These are phyloP conservation scores for Philantomba maxwellii DNA, from an alignment of 2,113 vertebrate genomes.

Conservation along the genomic window DNA sequence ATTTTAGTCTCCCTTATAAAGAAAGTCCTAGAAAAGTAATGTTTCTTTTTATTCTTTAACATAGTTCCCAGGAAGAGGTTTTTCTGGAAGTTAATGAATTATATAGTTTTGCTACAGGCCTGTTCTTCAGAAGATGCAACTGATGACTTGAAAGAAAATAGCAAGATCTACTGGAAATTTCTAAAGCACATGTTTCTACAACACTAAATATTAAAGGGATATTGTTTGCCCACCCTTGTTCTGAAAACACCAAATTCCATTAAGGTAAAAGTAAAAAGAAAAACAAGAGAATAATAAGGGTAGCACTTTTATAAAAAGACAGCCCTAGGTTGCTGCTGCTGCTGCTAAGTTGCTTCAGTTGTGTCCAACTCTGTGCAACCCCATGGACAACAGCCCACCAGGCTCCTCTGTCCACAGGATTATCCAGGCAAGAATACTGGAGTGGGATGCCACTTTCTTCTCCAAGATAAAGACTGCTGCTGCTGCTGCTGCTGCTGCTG, in stretches of 20 bases:
- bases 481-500: too few relatives aligned
- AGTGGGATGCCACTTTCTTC: too few relatives aligned
- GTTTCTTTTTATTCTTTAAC: neutral
- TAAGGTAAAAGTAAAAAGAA: neutral
- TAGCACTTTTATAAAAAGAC: neutral
- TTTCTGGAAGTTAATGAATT: conserved; percentile 22
- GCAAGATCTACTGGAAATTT: neutral
- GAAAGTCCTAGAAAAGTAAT: neutral
- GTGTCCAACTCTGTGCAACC: too few relatives aligned
- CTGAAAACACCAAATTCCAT: neutral
- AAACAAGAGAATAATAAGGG: neutral
- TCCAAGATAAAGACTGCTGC: too few relatives aligned
- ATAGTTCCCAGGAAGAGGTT: neutral
- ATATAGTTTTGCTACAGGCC: neutral
- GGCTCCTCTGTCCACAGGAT: too few relatives aligned
- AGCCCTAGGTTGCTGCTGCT: neutral
- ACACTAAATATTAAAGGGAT: neutral
- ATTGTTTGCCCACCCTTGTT: neutral
- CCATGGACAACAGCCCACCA: too few relatives aligned
- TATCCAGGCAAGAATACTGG: too few relatives aligned
- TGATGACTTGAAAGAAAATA: conserved; percentile 20
- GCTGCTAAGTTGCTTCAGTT: too few relatives aligned
- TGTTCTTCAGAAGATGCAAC: neutral
- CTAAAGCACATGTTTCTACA: neutral
- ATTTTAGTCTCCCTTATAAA: neutral